Base-by-base conservation (phyloP, 2,888 invertebrate species). In the Drepana falcataria region DNA sequence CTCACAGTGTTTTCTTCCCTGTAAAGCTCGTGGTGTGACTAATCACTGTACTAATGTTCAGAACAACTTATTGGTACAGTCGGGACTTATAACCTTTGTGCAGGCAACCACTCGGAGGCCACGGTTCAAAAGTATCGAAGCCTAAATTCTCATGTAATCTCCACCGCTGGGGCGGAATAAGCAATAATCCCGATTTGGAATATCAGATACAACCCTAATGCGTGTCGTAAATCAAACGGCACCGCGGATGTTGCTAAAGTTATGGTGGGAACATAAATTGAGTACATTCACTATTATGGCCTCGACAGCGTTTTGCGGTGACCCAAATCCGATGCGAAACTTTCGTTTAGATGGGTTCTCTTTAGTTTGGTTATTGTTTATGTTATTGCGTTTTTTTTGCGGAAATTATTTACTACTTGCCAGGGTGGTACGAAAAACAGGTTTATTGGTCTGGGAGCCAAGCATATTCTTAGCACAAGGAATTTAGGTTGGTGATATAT, bases 221-320 rank as follows among this genome's bases (percentile, higher is more conserved):
- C 64, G 60, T 48, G 63, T 68, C 63, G 74, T 85, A 83, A 83
- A 82, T 85, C 79, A 78, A 60, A 58, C 59, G 66, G 63, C 77
- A 80, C 80, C 73, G 73, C 73, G 76, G 74, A 77, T 76, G 75
- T 71, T 68, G 72, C 76, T 73, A 81, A 81, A 84, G 78, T 84
- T 79, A 81, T 79, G 73, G 79, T 69, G 68, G 61, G 62, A 66
- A 65, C 73, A 81, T 87, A 85, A 84, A 85, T 85, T 75, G 63
- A 53, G 60, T 57, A 61, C 72, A 77, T 77, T 69, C 81, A 78
- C 76, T 58, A 73, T 77, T 77, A 74, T 71, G 64, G 65, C 63
- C 60, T 63, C 44, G 44, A 44, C 44, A 44, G 44, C 59, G 55
- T 64, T 69, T 59, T 60, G 56, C 58, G 55, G 52, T 66, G 66